Evolutionary conservation across 2,797 vertebrate species (phyloP).

Genomic region (Parauchenoglanis ngamensis): DNA sequence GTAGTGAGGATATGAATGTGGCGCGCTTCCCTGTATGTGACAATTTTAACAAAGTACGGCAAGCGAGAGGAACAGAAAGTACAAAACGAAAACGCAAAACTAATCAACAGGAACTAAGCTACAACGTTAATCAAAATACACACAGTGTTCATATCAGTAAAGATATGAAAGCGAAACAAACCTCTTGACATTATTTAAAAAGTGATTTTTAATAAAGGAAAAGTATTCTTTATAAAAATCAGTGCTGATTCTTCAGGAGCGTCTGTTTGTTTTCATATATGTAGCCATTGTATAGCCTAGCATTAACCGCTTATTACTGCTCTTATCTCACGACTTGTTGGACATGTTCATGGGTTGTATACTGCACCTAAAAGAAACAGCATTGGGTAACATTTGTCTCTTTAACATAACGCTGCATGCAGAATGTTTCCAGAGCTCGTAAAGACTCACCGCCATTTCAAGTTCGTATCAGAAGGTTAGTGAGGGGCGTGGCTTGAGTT

Average conservation of each 20-base stretch:
- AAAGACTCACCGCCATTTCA: constrained; percentile 25
- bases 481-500: background rate
- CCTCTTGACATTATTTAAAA: background rate
- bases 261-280: background rate
- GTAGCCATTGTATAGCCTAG: background rate
- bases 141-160: background rate
- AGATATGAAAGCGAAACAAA: background rate
- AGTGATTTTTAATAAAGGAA: background rate
- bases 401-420: background rate
- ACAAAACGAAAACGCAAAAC: background rate
- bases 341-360: no score
- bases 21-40: background rate
- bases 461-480: background rate
- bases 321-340: background rate
- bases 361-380: background rate
- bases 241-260: background rate
- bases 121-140: background rate
- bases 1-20: background rate
- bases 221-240: no score
- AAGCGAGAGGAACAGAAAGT: background rate
- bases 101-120: background rate
- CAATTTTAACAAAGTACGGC: background rate
- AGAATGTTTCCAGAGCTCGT: background rate
- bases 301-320: background rate
- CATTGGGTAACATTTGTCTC: no score